These are phyloP conservation scores for Antheraea assamensis DNA, from an alignment of 2,888 invertebrate species.

Conservation along the genomic window DNA sequence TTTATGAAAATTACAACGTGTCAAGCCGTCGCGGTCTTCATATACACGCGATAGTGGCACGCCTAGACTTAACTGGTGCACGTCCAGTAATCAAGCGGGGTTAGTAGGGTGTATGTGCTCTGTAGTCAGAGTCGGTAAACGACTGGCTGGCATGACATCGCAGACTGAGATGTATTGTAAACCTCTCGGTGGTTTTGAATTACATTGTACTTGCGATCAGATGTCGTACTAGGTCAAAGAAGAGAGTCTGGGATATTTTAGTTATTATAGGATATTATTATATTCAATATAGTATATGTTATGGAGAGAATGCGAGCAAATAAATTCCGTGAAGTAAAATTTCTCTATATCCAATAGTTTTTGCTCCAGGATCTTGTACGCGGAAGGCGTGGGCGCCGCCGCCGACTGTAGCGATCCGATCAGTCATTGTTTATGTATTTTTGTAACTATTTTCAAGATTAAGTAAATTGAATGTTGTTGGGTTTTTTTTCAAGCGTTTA, in stretches of 20 bases:
- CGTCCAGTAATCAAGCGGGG: too few species aligned
- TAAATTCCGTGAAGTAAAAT: background rate
- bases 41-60: too few species aligned
- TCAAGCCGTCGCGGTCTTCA: too few species aligned
- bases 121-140: too few species aligned
- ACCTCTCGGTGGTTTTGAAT: too few species aligned
- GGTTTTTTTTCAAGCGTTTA: background rate
- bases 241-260: background rate
- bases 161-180: too few species aligned
- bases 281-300: background rate
- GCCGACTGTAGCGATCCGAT: background rate
- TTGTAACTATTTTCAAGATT: background rate
- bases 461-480: background rate
- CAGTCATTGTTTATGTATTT: background rate
- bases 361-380: background rate
- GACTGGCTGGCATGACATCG: too few species aligned
- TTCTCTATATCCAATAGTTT: background rate
- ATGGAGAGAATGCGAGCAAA: background rate
- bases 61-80: too few species aligned
- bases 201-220: too few species aligned
- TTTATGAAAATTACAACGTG: too few species aligned
- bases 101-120: too few species aligned
- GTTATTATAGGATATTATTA: background rate
- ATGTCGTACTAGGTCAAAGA: too few species aligned
- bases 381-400: background rate